phyloP scores from a whole-genome alignment of 37 sponge, comb jelly and placozoan genomes.

The Cliona cf. orientalis region DNA sequence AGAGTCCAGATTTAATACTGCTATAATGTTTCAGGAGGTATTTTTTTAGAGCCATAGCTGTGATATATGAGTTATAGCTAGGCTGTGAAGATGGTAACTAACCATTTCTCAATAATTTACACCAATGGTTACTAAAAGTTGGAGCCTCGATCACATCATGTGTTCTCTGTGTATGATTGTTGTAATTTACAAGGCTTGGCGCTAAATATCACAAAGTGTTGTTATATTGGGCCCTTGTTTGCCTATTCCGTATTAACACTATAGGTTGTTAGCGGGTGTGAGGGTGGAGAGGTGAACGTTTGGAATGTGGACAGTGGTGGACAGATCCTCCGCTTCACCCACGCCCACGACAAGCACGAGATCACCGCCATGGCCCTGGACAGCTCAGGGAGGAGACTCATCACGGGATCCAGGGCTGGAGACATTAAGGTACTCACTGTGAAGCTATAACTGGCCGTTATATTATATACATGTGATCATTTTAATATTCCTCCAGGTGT shows the following conservation, averaged over 20 bases:
- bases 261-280: slow-evolving; percentile 90
- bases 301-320: slow-evolving; percentile 91
- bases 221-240: not conserved
- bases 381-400: slow-evolving; percentile 63
- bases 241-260: too few relatives aligned
- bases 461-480: not conserved
- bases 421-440: slow-evolving; percentile 86
- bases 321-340: slow-evolving; percentile 55
- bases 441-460: not conserved
- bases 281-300: slow-evolving; percentile 82
- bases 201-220: too few relatives aligned
- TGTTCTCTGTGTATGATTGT: slow-evolving; percentile 19
- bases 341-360: slow-evolving; percentile 83
- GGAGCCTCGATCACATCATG: not conserved
- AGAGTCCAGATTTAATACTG: not conserved
- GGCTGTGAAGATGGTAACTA: too few relatives aligned
- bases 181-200: slow-evolving; percentile 1
- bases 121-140: not conserved
- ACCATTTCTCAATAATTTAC: too few relatives aligned
- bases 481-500: slow-evolving; percentile 55
- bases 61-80: too few relatives aligned
- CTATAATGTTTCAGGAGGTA: too few relatives aligned
- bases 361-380: slow-evolving; percentile 92
- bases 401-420: slow-evolving; percentile 92
- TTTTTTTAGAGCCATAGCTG: too few relatives aligned